phyloP scores from a whole-genome alignment of 2,113 vertebrate species.

The Clarias gariepinus region DNA sequence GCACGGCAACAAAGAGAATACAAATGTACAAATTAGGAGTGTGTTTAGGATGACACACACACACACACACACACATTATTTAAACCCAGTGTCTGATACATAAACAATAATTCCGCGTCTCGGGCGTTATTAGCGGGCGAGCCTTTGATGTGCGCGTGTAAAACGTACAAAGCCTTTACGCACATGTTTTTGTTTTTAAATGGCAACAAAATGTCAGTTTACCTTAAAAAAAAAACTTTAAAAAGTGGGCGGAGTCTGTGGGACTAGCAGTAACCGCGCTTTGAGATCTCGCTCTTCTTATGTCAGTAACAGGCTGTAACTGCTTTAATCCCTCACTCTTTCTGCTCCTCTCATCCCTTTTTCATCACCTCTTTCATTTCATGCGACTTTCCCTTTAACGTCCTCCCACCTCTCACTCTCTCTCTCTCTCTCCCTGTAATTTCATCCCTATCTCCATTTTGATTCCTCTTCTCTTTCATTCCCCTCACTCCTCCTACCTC shows the following conservation, averaged over 20 bases:
- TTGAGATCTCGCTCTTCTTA: not conserved
- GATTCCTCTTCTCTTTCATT: not conserved
- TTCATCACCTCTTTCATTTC: not conserved
- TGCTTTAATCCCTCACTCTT: not conserved
- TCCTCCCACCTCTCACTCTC: not conserved
- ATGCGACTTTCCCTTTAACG: not conserved
- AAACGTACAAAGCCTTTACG: not conserved
- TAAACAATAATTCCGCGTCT: not conserved
- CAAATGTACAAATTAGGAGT: constrained; percentile 29
- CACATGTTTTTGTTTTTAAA: not conserved
- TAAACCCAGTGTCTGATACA: not conserved
- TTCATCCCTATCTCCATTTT: not conserved
- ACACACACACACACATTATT: not conserved
- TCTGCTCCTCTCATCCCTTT: too few species aligned
- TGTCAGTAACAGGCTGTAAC: not conserved
- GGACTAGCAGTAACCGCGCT: too few species aligned
- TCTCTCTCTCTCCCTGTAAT: not conserved
- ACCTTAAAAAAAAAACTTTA: not conserved
- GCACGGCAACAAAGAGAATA: constrained; percentile 5
- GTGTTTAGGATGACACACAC: not conserved
- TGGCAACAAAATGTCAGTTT: not conserved
- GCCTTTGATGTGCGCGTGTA: not conserved
- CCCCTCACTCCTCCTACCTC: not conserved
- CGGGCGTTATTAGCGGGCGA: not conserved
- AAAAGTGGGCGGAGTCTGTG: not conserved